Evolutionary conservation across 2,797 vertebrate genomes (phyloP), one percentile per base, ranked within the genome.

Genomic region (Gastrophryne carolinensis): DNA sequence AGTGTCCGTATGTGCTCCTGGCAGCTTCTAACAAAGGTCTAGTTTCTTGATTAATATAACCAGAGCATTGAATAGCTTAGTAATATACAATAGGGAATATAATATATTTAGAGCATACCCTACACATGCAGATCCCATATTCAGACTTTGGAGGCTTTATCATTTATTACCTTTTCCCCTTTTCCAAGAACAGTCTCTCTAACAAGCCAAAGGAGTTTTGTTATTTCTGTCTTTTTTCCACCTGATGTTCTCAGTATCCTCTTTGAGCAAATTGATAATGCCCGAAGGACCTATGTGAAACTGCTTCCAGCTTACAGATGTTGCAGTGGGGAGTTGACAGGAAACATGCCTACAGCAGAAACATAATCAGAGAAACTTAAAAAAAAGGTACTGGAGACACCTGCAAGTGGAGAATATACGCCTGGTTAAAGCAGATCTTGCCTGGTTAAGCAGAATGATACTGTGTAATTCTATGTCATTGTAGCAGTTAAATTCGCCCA

Each of bases 151-250:
- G 71, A 88, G 86, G 78, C 62, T 63, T 81, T 35, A 3, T 80
- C 19, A 5, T 66, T 66, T 83, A 73, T 44, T 63, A 66, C 30
- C 27, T 68, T 73, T 80, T 81, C 60, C 70, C 81, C 35, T 35
- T 68, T 72, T 79, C 75, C 75, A 81, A 68, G 73, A 78, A 86
- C 62, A 50, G 8, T 66, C 83, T 87, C 72, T 83, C 74, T 62
- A 82, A 29, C 19, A 67, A 83, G 53, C 32, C 80, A 58, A 72
- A 80, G 13, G 64, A 81, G 74, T 66, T 80, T 84, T 74, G 80
- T 57, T 77, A 58, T 57, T 80, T 80, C 63, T 74, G 64, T 79
- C 75, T 79, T 41, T 70, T 81, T 81, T 80, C 73, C 70, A 82
- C 39, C 39, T 75, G 66, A 24, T 37, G 30, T 74, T 75, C n/a